Percentiles rank a stretch among this genome's conserved stretches.
Conservation (phyloP, 2,888 invertebrate genomes). For the Limnephilus rhombicus region DNA sequence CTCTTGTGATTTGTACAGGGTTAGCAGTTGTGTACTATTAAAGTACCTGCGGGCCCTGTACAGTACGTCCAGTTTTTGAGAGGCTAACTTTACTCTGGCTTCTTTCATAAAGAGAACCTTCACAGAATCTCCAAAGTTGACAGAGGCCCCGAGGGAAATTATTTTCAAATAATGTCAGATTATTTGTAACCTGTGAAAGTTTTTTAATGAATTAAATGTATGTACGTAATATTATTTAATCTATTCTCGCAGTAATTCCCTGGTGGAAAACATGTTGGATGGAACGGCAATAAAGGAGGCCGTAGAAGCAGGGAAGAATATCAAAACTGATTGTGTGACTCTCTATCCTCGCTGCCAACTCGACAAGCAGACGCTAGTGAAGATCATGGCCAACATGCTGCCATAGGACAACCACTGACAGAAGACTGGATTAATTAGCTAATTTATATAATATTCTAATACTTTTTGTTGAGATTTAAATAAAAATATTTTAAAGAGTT, state of each 20-base stretch:
- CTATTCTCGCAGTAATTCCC: slow-evolving; percentile 79
- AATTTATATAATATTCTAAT: not conserved
- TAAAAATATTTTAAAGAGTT: not conserved
- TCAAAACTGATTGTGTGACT: slow-evolving; percentile 78
- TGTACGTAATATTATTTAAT: not conserved
- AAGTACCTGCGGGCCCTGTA: no score
- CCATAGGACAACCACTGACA: slow-evolving; percentile 67
- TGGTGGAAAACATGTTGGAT: slow-evolving; percentile 83
- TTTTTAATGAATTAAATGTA: not conserved
- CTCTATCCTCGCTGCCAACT: slow-evolving; percentile 83
- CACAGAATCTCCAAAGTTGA: no score
- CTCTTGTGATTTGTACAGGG: no score
- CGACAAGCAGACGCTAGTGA: slow-evolving; percentile 82
- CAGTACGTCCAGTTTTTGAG: no score
- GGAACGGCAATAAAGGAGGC: slow-evolving; percentile 86
- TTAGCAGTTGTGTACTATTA: no score
- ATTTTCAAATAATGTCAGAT: no score
- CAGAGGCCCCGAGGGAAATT: no score
- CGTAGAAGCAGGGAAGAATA: slow-evolving; percentile 80
- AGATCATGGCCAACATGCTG: slow-evolving; percentile 85
- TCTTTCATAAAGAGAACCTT: no score
- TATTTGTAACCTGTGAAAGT: no score
- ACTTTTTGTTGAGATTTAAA: not conserved
- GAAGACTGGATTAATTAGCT: slow-evolving; percentile 2
- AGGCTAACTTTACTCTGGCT: no score